Base-by-base conservation (phyloP, 2,888 invertebrate species). In the Torymus texanus region DNA sequence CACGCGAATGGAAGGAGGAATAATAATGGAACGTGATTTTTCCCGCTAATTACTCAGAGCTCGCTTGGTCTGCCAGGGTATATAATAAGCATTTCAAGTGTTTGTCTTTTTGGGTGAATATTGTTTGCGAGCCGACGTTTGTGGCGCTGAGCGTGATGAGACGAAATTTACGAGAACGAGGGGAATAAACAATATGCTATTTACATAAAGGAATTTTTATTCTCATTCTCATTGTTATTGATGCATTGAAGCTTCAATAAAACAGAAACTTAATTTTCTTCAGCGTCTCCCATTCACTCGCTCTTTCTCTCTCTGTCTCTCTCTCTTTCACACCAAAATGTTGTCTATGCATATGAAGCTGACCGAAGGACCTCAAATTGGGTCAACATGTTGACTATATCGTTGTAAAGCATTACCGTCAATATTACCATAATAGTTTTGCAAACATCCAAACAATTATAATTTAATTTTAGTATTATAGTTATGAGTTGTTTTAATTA, bases 281-380 rank as follows among this genome's bases (percentile, higher is more conserved):
- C 56, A 72, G 21, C 24, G 29, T 62, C 58, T 67, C 41, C 8
- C 8, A 8, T 8, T 41, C 41, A 8, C 41, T 41, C 29, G 3
- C 29, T 29, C 29, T 29, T 5, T 29, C 29, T 29, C 29, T 29
- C 29, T 29, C 29, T 29, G 2, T 29, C 29, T 29, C 29, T 29
- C 29, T 29, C 29, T 29, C 29, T 29, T 3, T 5, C 41, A 8
- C 16, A n/a, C 61, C 14, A 51, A 76, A 75, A 74, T 70, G 21
- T 55, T 65, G 63, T 65, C 63, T 63, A 63, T 74, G 78, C 68
- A 74, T 74, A 74, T 63, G 59, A 70, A 74, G 53, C 62, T 79
- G 67, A 75, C 71, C 75, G 50, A 16, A 71, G 55, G 24, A 72
- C 51, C 61, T 71, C 21, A 62, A 79, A 62, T 66, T 76, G 24